Evolutionary conservation across 2,888 invertebrate genomes (phyloP), one percentile per base, ranked within the genome.

Genomic region (Branchipolynoe longqiensis): DNA sequence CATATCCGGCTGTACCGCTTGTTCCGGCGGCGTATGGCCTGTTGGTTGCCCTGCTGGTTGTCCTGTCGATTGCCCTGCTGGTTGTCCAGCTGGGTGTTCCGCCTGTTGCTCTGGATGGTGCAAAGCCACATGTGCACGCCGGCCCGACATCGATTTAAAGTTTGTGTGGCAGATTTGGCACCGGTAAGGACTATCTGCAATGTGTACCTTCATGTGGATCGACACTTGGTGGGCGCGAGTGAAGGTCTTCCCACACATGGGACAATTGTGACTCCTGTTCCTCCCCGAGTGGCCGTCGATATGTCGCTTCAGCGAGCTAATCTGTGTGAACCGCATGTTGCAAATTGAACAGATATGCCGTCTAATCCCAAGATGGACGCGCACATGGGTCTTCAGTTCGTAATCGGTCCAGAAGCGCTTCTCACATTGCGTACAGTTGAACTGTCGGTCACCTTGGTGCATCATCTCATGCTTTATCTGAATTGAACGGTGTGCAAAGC

Each of bases 371-470:
- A 86, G 69, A 73, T 89, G 89, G 54, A 73, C 88, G 86, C 88
- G 88, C 62, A 87, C 83, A 64, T 89, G 89, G 18, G 88, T 88
- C 62, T 89, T 89, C 25, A 89, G 85, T n/a, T 88, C 88, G 69
- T 89, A 87, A 40, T 85, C 86, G 64, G 87, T 88, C 78, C 85
- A 83, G 84, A 88, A 89, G 31, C 85, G 82, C 22, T 87, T 82
- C 38, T 85, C 69, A 33, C 87, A 87, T 36, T 86, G 84, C 31
- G 64, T 58, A 31, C 87, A 87, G 82, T 54, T 56, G 58, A 74
- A 78, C 85, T 86, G 41, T 25, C 74, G 38, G 28, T 83, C 58
- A 12, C 83, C 83, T 18, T 62, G 58, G 84, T 88, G 88, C 28
- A 83, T 78, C 58, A 87, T 82, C 28, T 82, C 41, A 38, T 78